Evolutionary conservation across 2,888 invertebrate species (phyloP).

Genomic region (Apamea monoglypha): DNA sequence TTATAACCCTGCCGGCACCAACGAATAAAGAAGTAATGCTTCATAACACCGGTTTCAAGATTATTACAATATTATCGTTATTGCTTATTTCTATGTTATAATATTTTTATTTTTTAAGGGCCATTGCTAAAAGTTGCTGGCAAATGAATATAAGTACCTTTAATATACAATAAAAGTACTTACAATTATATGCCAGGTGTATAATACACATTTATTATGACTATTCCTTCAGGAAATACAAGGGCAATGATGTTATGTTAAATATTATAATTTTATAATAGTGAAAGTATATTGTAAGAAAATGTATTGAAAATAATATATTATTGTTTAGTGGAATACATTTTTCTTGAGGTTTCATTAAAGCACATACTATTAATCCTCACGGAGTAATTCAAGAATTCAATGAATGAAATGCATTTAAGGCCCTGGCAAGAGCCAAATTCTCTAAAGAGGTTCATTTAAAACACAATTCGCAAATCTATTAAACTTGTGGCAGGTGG

Average conservation of each 20-base stretch:
- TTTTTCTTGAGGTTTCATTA: constrained; percentile 9
- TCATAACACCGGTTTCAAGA: constrained; percentile 46
- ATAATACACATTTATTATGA: not conserved
- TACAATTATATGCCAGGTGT: not conserved
- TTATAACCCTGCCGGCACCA: constrained; percentile 78
- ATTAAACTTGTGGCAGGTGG: not conserved
- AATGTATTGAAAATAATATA: constrained; percentile 13
- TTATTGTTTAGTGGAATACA: not conserved
- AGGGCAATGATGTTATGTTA: not conserved
- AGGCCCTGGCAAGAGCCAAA: too few species aligned
- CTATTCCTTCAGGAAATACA: not conserved
- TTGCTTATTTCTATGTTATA: constrained; percentile 18
- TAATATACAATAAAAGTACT: not conserved
- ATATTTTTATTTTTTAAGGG: not conserved
- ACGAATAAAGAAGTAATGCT: constrained; percentile 63
- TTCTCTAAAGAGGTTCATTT: not conserved
- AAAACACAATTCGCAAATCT: not conserved
- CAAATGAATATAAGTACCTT: not conserved
- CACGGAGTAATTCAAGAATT: not conserved
- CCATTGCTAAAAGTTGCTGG: not conserved
- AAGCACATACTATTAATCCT: not conserved
- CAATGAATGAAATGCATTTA: too few species aligned
- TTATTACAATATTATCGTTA: constrained; percentile 46
- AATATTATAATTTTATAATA: constrained; percentile 2
- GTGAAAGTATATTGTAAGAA: constrained; percentile 10